Evolutionary conservation across 2,113 vertebrate species (phyloP), one percentile per base, ranked within the genome.

Genomic region (Apus apus): DNA sequence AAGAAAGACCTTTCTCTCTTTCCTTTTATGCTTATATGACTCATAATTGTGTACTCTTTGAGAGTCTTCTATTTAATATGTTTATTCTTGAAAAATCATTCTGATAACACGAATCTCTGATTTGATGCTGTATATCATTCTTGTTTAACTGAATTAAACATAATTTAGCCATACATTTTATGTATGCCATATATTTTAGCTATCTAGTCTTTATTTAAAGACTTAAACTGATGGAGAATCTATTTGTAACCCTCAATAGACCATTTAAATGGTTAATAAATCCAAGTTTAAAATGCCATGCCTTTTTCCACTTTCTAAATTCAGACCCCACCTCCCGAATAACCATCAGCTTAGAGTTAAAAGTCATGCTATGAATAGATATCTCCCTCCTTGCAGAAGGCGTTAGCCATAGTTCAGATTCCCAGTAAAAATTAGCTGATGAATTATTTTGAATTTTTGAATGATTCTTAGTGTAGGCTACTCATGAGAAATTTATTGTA

Each of bases 121-220:
- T 20, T 71, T 67, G 26, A 43, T 1, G 9, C 38, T 77, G 8
- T 50, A 25, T 84, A 11, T 48, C 77, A 15, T 50, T 75, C 27
- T 46, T 70, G 21, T 81, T 72, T 77, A 40, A 36, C 32, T 65
- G 54, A 89, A 87, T 4, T 18, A n/a, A 18, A 70, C 38, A 38
- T 38, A 38, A 38, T 38, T 38, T 38, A 38, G 10, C 9, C 8
- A 15, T 46, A 20, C 5, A 40, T 82, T 96, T 77, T 58, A 58
- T 38, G 38, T 38, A 38, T 38, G 10, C 9, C 8, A 15, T 46
- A 20, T 5, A 40, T 82, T 96, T 77, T 58, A 58, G 38, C 27
- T 27, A 67, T 43, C 36, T 68, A 53, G 18, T 61, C 54, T 84
- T 91, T 72, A 21, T 90, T 90, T 94, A 67, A 89, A 96, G 22